A percentile compares a stretch with the other conserved stretches of the same genome.
Evolutionary conservation across 2,888 invertebrate genomes (phyloP).

Genomic region (Callyntrura guangdongensis): DNA sequence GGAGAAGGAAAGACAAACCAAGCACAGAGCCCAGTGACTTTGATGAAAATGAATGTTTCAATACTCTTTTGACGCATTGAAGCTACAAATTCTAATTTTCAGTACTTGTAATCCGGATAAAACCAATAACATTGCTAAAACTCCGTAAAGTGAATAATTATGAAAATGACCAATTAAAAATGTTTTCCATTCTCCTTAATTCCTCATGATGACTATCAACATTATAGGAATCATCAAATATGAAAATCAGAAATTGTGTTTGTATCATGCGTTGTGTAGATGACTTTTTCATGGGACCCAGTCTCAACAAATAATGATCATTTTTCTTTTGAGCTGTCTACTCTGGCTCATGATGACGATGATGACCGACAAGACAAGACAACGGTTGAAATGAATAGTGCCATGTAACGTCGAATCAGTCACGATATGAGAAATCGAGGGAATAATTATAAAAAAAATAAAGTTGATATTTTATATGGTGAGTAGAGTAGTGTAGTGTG

Average conservation of each 20-base stretch:
- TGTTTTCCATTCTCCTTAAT: conserved; percentile 62
- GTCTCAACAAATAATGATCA: conserved; percentile 3
- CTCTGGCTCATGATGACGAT: conserved; percentile 21
- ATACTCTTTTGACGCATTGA: not conserved
- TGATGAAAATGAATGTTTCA: conserved; percentile 35
- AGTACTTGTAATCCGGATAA: not conserved
- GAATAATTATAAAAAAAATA: conserved; percentile 37
- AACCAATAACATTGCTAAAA: not conserved
- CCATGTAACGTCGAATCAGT: conserved; percentile 71
- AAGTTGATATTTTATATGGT: conserved; percentile 4
- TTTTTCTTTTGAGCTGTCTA: conserved; percentile 48
- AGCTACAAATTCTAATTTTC: not conserved
- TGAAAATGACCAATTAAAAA: conserved; percentile 68
- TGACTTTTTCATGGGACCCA: conserved; percentile 19
- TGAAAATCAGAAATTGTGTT: conserved; percentile 17
- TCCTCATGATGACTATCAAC: conserved; percentile 33
- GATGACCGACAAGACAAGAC: conserved; percentile 46
- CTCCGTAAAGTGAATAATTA: conserved; percentile 53
- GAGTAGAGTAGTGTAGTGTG: not conserved
- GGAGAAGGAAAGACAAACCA: too few relatives aligned
- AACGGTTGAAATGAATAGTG: conserved; percentile 62
- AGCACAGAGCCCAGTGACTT: not conserved
- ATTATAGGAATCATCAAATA: not conserved
- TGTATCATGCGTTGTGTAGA: conserved; percentile 4
- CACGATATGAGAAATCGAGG: conserved; percentile 62